Evolutionary conservation across 2,888 invertebrate species (phyloP).

Genomic region (Phania funesta): DNA sequence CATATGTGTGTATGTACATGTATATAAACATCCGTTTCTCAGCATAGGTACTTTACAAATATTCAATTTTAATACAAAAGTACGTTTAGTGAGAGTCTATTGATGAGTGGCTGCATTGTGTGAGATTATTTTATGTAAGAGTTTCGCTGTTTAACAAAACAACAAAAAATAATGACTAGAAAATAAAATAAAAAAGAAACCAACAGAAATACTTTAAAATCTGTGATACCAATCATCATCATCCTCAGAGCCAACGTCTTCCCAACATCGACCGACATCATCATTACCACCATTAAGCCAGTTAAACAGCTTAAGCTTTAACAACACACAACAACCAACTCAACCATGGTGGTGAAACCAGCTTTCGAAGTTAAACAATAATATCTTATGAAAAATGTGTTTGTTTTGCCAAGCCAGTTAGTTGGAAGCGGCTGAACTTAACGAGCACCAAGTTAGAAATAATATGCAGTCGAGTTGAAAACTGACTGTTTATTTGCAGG

Average conservation of each 20-base stretch:
- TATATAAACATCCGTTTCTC: constrained; percentile 34
- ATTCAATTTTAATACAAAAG: background rate
- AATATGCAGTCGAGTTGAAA: constrained; percentile 30
- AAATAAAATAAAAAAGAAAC: background rate
- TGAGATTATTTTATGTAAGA: constrained; percentile 37
- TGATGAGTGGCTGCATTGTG: constrained; percentile 1
- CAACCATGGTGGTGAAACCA: constrained; percentile 57
- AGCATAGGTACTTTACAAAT: constrained; percentile 14
- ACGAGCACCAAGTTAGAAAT: constrained; percentile 35
- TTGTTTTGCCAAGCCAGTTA: constrained; percentile 59
- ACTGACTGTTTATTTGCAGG: constrained; percentile 39
- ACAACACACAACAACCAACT: constrained; percentile 14
- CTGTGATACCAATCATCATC: constrained; percentile 34
- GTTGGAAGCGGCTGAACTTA: constrained; percentile 53
- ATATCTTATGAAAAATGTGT: constrained; percentile 48
- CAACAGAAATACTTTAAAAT: constrained; percentile 14
- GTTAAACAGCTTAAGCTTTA: constrained; percentile 47
- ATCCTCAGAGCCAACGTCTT: background rate
- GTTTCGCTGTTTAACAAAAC: constrained; percentile 34
- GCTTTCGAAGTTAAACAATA: constrained; percentile 58
- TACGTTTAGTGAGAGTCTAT: constrained; percentile 27
- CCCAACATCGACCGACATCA: constrained; percentile 21
- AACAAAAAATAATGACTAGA: background rate
- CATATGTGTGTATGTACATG: background rate
- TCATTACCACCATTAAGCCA: constrained; percentile 37